Base-by-base conservation (phyloP, 2,888 invertebrate genomes). In the Archips xylosteana region DNA sequence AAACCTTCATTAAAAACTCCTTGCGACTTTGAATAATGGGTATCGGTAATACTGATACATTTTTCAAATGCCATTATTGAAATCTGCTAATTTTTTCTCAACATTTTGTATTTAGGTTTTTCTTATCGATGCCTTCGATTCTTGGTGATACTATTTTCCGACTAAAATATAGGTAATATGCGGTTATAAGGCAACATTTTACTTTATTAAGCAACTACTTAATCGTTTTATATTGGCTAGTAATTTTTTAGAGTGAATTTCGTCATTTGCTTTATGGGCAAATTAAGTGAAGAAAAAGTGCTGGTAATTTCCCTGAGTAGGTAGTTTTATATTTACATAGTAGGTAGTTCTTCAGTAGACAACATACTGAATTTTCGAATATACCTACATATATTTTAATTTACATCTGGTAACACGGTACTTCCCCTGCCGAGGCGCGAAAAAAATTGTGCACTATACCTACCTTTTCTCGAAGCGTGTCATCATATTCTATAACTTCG, bases 1-100 rank as follows among this genome's bases (percentile, higher is more conserved):
- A 64, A 65, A 23, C 39, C 64, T 9, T 71, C 49, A 49, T 65
- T 32, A 2, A 60, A 64, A 12, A 15, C 54, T 15, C 54, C 34
- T 32, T 45, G 42, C n/a, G 5, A 49, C 32, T 57, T 32, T 32
- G 32, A 57, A 12, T 32, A 32, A 4, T 3, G 23, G 2, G 12
- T 10, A 2, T 57, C 8, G 3, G 2, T 32, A 3, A 32, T 23
- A 32, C 12, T 34, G 34, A 36, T 10, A 60, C 9, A 3, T 57
- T 32, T 32, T 57, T 32, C 12, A 32, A 9, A 32, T 32, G 57
- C 57, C 23, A 57, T 57, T 32, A 6, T 32, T 12, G 12, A 23
- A 57, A 32, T 10, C 32, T 4, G 6, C 4, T 39, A 6, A 39
- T 39, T 39, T 39, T 36, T 39, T 39, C 1, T 5, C 23, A 23